These are phyloP conservation scores for Perognathus longimembris DNA, from an alignment of 2,113 vertebrate genomes.

Conservation along the genomic window DNA sequence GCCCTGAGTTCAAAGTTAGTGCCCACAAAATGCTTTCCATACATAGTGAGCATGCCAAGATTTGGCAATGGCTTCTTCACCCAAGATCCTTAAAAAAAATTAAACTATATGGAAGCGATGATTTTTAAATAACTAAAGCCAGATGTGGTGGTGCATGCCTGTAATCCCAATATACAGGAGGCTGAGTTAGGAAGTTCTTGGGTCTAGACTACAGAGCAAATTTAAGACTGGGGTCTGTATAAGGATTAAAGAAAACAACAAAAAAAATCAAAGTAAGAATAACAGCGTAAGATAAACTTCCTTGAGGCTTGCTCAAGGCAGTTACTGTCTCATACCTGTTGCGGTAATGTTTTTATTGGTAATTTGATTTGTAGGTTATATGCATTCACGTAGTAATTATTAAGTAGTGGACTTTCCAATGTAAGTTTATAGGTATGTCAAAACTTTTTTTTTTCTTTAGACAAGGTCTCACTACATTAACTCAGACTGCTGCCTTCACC, in stretches of 20 bases:
- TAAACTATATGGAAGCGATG: background rate
- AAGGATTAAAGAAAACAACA: no score
- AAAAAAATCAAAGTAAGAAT: background rate
- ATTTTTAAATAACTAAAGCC: slow-evolving; percentile 47
- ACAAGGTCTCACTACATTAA: background rate
- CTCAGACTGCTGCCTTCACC: background rate
- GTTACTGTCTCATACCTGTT: slow-evolving; percentile 23
- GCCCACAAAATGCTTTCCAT: background rate
- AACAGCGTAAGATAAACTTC: slow-evolving; percentile 17
- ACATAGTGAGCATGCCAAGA: background rate
- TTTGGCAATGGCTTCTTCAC: background rate
- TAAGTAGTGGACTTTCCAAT: background rate
- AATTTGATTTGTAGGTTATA: slow-evolving; percentile 11
- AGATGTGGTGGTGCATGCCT: no score
- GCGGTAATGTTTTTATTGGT: slow-evolving; percentile 47
- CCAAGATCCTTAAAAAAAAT: background rate
- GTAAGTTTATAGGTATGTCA: background rate
- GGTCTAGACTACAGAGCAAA: no score
- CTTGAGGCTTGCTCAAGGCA: background rate
- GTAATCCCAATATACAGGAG: no score
- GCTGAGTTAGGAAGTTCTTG: no score
- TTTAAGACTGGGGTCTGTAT: no score
- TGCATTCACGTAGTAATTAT: background rate
- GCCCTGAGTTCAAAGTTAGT: no score
- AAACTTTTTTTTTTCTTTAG: background rate